Evolutionary conservation across 2,797 vertebrate genomes (phyloP).

Genomic region (Eurystomus glaucurus): DNA sequence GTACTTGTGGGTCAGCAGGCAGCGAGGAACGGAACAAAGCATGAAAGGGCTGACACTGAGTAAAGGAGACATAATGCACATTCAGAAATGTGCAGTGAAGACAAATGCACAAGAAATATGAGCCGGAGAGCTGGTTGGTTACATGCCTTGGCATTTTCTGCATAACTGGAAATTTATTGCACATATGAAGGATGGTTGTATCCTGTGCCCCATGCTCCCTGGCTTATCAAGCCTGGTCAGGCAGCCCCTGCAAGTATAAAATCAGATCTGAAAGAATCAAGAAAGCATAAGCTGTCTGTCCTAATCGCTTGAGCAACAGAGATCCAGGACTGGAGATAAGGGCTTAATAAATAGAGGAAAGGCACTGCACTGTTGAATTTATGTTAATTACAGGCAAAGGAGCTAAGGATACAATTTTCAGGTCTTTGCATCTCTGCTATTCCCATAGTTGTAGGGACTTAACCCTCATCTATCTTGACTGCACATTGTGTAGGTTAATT

Average conservation of each 20-base stretch:
- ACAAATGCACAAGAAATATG: background rate
- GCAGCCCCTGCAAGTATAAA: background rate
- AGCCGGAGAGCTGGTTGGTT: background rate
- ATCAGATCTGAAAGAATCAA: background rate
- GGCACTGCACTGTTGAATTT: background rate
- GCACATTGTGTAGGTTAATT: constrained; percentile 10
- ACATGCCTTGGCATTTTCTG: background rate
- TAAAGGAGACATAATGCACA: background rate
- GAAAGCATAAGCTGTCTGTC: background rate
- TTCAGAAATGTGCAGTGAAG: background rate
- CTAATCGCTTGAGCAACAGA: background rate
- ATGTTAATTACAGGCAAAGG: constrained; percentile 30
- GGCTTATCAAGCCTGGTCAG: background rate
- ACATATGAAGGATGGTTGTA: background rate
- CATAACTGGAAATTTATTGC: background rate
- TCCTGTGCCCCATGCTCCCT: background rate
- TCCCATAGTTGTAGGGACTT: background rate
- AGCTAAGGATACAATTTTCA: constrained; percentile 41
- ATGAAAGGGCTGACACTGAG: background rate
- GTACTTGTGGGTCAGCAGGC: background rate
- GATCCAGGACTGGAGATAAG: background rate
- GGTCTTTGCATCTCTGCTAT: constrained; percentile 45
- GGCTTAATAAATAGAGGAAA: constrained; percentile 18
- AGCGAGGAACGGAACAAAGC: background rate
- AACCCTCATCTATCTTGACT: constrained; percentile 33